Base-by-base conservation (phyloP, 1,140 invertebrate genomes). In the Scaptomyza pallida region DNA sequence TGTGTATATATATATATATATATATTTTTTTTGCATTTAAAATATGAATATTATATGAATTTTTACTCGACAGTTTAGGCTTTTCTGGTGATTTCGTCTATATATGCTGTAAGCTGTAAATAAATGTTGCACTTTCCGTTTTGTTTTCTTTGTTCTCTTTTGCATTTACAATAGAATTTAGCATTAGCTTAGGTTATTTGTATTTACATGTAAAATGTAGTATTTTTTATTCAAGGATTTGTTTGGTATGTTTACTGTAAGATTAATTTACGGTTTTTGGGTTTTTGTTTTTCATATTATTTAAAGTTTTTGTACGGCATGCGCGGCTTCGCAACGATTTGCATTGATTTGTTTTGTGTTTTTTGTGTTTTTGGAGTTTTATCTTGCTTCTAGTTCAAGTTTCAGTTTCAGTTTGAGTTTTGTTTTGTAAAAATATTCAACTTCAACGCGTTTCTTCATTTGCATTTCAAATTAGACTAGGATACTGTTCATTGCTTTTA, bases 401-500 rank as follows among this genome's bases (percentile, higher is more conserved):
- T 67, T 26, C 30, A 41, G 37, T 63, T 60, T 44, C 19, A 33
- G 35, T 51, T 65, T 43, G 40, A 48, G 23, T 26, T 26, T 26
- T 44, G 73, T 60, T 43, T 70, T 75, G 78, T 81, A 85, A 89
- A 89, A 89, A 89, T 89, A 89, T 76, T 63, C 69, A 74, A 77
- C 73, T 78, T 73, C 69, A 71, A 75, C 57, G 52, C 43, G 23
- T 4, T 5, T 57, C 16, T 54, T 17, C 72, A n/a, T 61, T 47
- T 59, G 44, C 47, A 47, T 55, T 44, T 67, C 61, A 67, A 67
- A 75, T 76, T 81, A 86, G 75, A 86, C 86, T 89, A 89, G 86
- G 86, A 89, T 89, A 89, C 86, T 89, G 86, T 90, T 90, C 89
- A 90, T 90, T 90, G 89, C 89, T 90, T 90, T 90, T 90, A 75